phyloP scores from a whole-genome alignment of 2,797 vertebrate species.

The Sebastes nivosus region DNA sequence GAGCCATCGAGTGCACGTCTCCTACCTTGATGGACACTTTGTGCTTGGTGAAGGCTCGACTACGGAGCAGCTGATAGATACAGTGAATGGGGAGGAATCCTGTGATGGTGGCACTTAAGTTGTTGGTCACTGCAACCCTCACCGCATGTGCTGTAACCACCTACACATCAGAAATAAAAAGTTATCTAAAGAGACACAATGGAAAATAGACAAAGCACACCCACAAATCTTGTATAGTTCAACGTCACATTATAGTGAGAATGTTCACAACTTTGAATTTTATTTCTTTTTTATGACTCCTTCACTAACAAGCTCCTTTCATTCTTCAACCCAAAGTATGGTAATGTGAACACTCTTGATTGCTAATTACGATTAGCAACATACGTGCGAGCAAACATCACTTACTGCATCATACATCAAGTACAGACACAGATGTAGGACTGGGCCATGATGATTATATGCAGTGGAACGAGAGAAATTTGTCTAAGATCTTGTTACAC shows the following conservation, averaged over 20 bases:
- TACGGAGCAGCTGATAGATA: conserved; percentile 97
- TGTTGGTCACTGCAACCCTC: conserved; percentile 95
- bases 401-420: neutral
- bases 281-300: neutral
- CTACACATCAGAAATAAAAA: conserved; percentile 68
- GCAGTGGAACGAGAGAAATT: neutral
- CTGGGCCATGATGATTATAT: neutral
- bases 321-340: neutral
- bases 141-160: conserved; percentile 99
- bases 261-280: neutral
- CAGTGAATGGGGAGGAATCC: conserved; percentile 99
- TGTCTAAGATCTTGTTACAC: neutral
- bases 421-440: neutral
- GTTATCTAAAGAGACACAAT: neutral
- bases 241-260: neutral
- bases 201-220: neutral
- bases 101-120: conserved; percentile 94
- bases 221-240: neutral
- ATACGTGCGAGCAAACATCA: neutral
- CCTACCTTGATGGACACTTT: conserved; percentile 98
- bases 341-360: neutral
- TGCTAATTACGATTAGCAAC: neutral
- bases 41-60: conserved; percentile 98
- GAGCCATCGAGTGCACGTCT: neutral
- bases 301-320: neutral